Evolutionary conservation across 2,113 vertebrate species (phyloP).

Genomic region (Scolopax mira): DNA sequence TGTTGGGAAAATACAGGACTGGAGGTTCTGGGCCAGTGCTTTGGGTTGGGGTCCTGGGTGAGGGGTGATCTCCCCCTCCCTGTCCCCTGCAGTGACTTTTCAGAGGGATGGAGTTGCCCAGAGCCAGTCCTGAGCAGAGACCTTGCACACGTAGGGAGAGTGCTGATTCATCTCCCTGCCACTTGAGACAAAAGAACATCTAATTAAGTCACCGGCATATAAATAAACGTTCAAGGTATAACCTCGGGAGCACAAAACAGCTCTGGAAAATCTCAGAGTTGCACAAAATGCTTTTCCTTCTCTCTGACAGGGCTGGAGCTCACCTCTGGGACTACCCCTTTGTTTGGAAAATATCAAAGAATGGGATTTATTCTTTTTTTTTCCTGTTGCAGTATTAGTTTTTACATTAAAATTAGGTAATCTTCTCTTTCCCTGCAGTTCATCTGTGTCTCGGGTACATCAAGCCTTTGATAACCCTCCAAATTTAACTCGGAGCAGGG

Average conservation of each 20-base stretch:
- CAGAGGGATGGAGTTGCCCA: neutral
- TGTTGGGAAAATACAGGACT: fast-evolving
- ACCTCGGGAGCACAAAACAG: neutral
- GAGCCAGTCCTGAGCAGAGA: neutral
- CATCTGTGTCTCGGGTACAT: neutral
- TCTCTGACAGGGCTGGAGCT: neutral
- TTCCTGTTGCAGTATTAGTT: neutral
- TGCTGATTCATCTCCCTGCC: slow-evolving; percentile 64
- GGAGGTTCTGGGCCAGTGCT: neutral
- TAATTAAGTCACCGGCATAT: slow-evolving; percentile 49
- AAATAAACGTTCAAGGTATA: slow-evolving; percentile 13
- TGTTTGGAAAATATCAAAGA: neutral
- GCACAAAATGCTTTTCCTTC: neutral
- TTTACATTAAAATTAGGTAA: neutral
- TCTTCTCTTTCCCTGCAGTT: neutral
- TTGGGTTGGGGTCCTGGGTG: fast-evolving
- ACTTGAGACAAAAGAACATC: slow-evolving; percentile 51
- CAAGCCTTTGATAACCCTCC: neutral
- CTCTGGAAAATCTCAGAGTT: neutral
- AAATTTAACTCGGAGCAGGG: fast-evolving
- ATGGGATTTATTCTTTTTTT: neutral
- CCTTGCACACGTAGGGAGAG: neutral
- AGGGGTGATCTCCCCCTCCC: neutral
- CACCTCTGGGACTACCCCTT: neutral
- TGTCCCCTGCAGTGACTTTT: fast-evolving